Evolutionary conservation across 2,797 vertebrate genomes (phyloP).

Genomic region (Microctenopoma lineatum): DNA sequence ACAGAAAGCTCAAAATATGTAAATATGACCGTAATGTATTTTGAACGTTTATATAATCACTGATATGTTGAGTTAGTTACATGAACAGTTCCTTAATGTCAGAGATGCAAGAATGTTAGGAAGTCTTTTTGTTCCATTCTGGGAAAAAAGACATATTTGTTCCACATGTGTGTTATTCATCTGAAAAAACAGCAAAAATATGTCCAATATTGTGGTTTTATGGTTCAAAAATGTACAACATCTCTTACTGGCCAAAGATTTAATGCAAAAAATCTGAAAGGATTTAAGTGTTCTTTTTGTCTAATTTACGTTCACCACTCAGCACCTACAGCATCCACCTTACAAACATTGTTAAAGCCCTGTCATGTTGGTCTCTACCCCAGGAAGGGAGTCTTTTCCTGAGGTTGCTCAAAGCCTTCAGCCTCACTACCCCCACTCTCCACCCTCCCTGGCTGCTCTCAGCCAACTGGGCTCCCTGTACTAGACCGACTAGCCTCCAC

Average conservation of each 20-base stretch:
- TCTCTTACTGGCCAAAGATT: constrained; percentile 11
- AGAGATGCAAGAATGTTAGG: constrained; percentile 11
- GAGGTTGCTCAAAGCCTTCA: constrained; percentile 53
- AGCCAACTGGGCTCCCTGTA: constrained; percentile 70
- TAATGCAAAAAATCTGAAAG: constrained; percentile 37
- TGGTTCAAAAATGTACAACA: constrained; percentile 4
- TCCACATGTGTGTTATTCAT: constrained; percentile 15
- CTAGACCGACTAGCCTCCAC: constrained; percentile 76
- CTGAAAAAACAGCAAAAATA: constrained; percentile 5
- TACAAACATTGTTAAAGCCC: constrained; percentile 34
- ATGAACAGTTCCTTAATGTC: constrained; percentile 20
- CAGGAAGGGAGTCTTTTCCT: constrained; percentile 68
- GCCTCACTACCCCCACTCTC: constrained; percentile 20
- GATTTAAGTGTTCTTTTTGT: constrained; percentile 33
- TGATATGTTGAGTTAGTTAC: constrained; percentile 34
- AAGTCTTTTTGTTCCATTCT: constrained; percentile 12
- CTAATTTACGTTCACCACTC: constrained; percentile 30
- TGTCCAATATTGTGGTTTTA: constrained; percentile 18
- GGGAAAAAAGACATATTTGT: constrained; percentile 17
- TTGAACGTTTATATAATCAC: constrained; percentile 9
- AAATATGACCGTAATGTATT: constrained; percentile 10
- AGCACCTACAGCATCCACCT: constrained; percentile 32
- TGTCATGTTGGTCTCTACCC: constrained; percentile 40
- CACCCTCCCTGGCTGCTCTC: constrained; percentile 51
- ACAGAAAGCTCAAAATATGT: constrained; percentile 34